Conservation (phyloP, 2,888 invertebrate species). For the Tholera decimalis region DNA sequence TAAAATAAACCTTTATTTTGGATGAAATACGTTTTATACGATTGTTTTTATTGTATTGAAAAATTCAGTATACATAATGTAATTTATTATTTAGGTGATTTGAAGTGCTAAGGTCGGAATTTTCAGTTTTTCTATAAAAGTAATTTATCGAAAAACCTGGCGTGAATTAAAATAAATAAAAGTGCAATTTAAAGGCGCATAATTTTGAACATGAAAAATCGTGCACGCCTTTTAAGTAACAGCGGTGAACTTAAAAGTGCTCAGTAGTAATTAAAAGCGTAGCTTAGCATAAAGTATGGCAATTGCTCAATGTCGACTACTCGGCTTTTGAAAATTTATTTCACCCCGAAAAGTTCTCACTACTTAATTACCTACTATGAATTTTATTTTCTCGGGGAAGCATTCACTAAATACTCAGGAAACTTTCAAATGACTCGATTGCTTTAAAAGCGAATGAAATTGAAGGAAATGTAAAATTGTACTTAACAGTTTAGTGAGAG, state of each 20-base stretch:
- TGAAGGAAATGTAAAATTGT: constrained; percentile 36
- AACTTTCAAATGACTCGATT: constrained; percentile 43
- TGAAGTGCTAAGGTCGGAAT: not conserved
- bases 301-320: constrained; percentile 85
- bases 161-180: not conserved
- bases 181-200: not conserved
- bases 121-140: not conserved
- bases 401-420: constrained; percentile 45
- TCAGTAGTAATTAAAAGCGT: constrained; percentile 86
- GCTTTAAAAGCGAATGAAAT: constrained; percentile 24
- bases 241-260: constrained; percentile 77
- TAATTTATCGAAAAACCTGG: not conserved
- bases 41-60: not conserved
- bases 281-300: constrained; percentile 85
- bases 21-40: not conserved
- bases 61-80: not conserved
- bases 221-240: constrained; percentile 70
- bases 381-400: constrained; percentile 53
- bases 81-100: not conserved
- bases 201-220: constrained; percentile 71
- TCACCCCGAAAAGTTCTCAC: constrained; percentile 65
- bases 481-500: constrained; percentile 19
- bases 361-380: constrained; percentile 67
- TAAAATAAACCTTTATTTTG: constrained; percentile 68
- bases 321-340: constrained; percentile 78